Evolutionary conservation across 2,797 vertebrate species (phyloP).

Genomic region (Ctenosaura bakeri): DNA sequence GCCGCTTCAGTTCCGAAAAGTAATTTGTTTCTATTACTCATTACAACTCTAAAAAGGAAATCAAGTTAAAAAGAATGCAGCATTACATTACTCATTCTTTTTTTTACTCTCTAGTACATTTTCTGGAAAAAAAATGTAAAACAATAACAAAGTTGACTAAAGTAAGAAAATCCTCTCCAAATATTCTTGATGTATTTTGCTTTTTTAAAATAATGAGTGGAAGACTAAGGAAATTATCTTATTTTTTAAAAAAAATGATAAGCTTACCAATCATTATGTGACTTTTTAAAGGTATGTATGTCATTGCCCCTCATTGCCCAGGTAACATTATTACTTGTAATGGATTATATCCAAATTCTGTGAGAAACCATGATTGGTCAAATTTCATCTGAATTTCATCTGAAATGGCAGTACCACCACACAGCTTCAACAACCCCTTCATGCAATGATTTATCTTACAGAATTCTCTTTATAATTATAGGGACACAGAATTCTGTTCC

Average conservation of each 20-base stretch:
- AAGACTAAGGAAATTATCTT: too few species aligned
- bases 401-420: neutral
- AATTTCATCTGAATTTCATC: neutral
- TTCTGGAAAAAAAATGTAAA: neutral
- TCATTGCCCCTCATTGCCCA: neutral
- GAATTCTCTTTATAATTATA: neutral
- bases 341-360: neutral
- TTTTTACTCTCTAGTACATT: neutral
- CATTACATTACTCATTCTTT: neutral
- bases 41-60: too few species aligned
- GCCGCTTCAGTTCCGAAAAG: too few species aligned
- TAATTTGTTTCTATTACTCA: too few species aligned
- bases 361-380: neutral
- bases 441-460: neutral
- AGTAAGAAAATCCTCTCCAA: neutral
- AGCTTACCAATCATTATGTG: too few species aligned
- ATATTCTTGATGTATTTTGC: neutral
- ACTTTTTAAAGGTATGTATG: too few species aligned
- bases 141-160: neutral
- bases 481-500: neutral
- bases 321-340: neutral
- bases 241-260: too few species aligned
- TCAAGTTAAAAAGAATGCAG: too few species aligned
- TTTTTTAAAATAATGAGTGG: too few species aligned
- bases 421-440: neutral